Conservation (phyloP, 2,797 vertebrate species). For the Anabas testudineus region DNA sequence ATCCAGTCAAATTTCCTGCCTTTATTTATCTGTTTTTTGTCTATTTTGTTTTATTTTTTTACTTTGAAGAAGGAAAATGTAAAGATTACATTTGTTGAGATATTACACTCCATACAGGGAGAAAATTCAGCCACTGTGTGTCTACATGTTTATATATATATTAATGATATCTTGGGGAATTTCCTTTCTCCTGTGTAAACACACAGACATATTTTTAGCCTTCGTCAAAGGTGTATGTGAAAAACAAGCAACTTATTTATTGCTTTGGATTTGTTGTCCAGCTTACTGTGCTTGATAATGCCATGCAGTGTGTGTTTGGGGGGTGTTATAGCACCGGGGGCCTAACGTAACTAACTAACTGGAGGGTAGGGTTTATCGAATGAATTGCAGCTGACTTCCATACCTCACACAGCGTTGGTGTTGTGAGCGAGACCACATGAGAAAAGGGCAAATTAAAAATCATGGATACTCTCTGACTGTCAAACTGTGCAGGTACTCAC, state of each 20-base stretch:
- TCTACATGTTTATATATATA: slow-evolving; percentile 54
- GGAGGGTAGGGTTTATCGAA: slow-evolving; percentile 98
- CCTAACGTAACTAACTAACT: slow-evolving; percentile 83
- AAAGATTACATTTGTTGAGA: slow-evolving; percentile 53
- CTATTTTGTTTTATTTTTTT: slow-evolving; percentile 53
- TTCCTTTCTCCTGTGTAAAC: slow-evolving; percentile 60
- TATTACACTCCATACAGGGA: slow-evolving; percentile 43
- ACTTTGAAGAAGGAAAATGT: slow-evolving; percentile 65
- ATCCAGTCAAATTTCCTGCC: slow-evolving; percentile 83
- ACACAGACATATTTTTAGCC: slow-evolving; percentile 57
- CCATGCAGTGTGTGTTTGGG: slow-evolving; percentile 95
- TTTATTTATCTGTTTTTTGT: slow-evolving; percentile 68
- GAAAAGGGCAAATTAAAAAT: slow-evolving; percentile 99
- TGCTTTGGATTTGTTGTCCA: slow-evolving; percentile 87
- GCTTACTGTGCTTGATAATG: slow-evolving; percentile 83
- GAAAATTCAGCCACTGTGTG: slow-evolving; percentile 59
- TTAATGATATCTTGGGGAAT: slow-evolving; percentile 30
- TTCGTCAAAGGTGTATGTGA: slow-evolving; percentile 38
- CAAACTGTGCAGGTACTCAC: slow-evolving; percentile 99
- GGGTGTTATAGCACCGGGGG: slow-evolving; percentile 91
- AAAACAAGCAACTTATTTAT: slow-evolving; percentile 52
- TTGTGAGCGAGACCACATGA: slow-evolving; percentile 99
- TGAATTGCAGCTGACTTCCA: slow-evolving; percentile 99
- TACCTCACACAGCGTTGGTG: slow-evolving; percentile 99
- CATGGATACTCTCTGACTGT: slow-evolving; percentile 99